A percentile compares a stretch with the other conserved stretches of the same genome.
Conservation (phyloP, 2,888 invertebrate genomes). For the Lepidochrysops patricia region DNA sequence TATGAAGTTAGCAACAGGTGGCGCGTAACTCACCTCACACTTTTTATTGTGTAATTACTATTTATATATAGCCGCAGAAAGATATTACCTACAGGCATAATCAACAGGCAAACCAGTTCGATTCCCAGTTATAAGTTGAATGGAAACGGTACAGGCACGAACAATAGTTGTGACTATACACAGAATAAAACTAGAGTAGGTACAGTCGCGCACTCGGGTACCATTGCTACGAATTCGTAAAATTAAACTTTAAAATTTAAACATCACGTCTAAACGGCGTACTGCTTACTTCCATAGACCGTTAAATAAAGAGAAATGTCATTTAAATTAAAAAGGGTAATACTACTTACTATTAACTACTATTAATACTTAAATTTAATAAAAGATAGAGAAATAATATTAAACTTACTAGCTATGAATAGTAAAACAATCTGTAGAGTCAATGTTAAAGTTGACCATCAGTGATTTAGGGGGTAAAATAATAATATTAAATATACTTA, state of each 20-base stretch:
- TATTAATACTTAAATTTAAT: too few relatives aligned
- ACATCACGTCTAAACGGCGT: not conserved
- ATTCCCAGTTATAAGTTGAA: conserved; percentile 30
- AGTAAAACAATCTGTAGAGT: not conserved
- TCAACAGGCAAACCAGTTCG: conserved; percentile 37
- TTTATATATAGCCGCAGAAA: conserved; percentile 20
- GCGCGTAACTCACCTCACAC: conserved; percentile 17
- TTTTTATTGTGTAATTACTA: conserved; percentile 22
- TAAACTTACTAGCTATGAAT: too few relatives aligned
- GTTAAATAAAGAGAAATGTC: not conserved
- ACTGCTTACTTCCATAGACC: not conserved
- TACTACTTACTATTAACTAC: too few relatives aligned
- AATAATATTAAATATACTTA: too few relatives aligned
- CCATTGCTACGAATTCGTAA: too few relatives aligned
- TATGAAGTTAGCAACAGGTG: conserved; percentile 4
- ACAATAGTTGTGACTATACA: conserved; percentile 14
- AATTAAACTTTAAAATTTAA: not conserved
- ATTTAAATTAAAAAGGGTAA: not conserved
- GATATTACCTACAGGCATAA: conserved; percentile 23
- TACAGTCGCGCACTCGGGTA: not conserved
- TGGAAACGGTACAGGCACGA: conserved; percentile 21
- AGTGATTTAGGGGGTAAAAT: too few relatives aligned
- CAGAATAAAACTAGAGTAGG: not conserved
- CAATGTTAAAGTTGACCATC: too few relatives aligned
- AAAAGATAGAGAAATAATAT: too few relatives aligned